These are phyloP conservation scores for Neodontobutis hainanensis DNA, from an alignment of 2,113 vertebrate species.

Conservation along the genomic window DNA sequence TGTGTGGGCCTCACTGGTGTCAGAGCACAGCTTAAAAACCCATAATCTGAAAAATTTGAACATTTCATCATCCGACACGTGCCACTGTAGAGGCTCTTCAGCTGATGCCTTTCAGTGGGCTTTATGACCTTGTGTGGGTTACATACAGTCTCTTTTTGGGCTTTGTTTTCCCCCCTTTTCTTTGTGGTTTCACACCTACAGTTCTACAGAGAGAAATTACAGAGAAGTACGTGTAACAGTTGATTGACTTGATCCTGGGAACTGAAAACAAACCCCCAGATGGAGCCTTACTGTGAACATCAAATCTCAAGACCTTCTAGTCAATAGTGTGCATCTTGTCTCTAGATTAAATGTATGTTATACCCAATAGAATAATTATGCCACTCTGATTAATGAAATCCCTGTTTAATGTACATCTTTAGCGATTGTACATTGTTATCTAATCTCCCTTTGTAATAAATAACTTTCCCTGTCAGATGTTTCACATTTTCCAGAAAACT, in stretches of 20 bases:
- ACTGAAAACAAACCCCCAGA: too few relatives aligned
- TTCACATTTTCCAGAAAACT: background rate
- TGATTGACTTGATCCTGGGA: too few relatives aligned
- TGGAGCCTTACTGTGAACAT: background rate
- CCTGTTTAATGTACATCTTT: background rate
- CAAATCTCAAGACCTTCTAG: background rate
- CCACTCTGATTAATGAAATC: too few relatives aligned
- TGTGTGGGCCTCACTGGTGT: constrained; percentile 60
- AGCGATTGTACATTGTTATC: background rate
- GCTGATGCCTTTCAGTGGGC: constrained; percentile 44
- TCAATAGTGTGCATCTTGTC: background rate
- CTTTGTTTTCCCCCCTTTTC: too few relatives aligned
- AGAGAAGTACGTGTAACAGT: too few relatives aligned
- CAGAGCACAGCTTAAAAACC: constrained; percentile 43
- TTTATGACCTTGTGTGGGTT: constrained; percentile 18
- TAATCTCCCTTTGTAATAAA: background rate
- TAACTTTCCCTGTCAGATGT: background rate
- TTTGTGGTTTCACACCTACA: too few relatives aligned
- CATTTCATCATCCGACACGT: constrained; percentile 31
- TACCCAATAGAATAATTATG: too few relatives aligned
- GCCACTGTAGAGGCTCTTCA: constrained; percentile 44
- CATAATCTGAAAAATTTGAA: constrained; percentile 49
- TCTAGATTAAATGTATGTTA: too few relatives aligned
- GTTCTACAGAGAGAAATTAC: too few relatives aligned
- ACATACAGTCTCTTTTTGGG: background rate